A percentile compares a stretch with the other conserved stretches of the same genome.
These are phyloP conservation scores for Drosophila putrida DNA, from an alignment of 2,888 invertebrate species.

Conservation along the genomic window DNA sequence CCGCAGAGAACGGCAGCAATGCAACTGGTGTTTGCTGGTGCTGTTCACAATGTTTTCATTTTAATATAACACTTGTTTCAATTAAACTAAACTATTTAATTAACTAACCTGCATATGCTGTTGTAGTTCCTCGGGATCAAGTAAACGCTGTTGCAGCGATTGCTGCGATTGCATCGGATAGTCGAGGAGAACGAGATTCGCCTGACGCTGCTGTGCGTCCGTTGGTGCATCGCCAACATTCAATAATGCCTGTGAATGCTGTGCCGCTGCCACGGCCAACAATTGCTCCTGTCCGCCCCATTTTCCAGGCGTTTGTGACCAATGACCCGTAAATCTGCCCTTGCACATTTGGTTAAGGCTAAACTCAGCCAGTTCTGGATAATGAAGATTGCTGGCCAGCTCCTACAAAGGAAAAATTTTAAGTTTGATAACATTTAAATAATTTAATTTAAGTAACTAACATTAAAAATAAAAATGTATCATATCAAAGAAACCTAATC, in stretches of 20 bases:
- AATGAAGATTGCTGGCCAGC: constrained; percentile 84
- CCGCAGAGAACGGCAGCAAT: constrained; percentile 82
- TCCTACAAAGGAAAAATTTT: constrained; percentile 79
- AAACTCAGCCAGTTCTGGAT: constrained; percentile 84
- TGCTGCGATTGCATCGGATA: constrained; percentile 86
- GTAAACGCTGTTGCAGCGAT: constrained; percentile 84
- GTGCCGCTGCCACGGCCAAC: constrained; percentile 74
- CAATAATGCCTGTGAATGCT: constrained; percentile 78
- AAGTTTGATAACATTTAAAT: too few species aligned
- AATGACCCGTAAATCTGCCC: constrained; percentile 84
- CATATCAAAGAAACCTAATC: too few species aligned
- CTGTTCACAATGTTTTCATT: constrained; percentile 37
- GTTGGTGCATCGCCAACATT: constrained; percentile 75
- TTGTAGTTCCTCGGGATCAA: constrained; percentile 85
- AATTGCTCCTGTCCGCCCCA: constrained; percentile 83
- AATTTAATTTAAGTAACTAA: background rate
- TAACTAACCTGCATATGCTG: constrained; percentile 83
- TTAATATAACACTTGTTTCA: background rate
- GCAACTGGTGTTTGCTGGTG: constrained; percentile 84
- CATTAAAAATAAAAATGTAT: background rate
- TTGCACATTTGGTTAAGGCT: constrained; percentile 85
- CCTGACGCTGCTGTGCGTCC: constrained; percentile 80
- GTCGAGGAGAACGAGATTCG: constrained; percentile 84
- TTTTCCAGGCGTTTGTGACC: constrained; percentile 79
- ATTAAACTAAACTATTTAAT: background rate